phyloP scores from a whole-genome alignment of 30 jellyfish, hydroid and myxozoan genomes.

The Hydra vulgaris region DNA sequence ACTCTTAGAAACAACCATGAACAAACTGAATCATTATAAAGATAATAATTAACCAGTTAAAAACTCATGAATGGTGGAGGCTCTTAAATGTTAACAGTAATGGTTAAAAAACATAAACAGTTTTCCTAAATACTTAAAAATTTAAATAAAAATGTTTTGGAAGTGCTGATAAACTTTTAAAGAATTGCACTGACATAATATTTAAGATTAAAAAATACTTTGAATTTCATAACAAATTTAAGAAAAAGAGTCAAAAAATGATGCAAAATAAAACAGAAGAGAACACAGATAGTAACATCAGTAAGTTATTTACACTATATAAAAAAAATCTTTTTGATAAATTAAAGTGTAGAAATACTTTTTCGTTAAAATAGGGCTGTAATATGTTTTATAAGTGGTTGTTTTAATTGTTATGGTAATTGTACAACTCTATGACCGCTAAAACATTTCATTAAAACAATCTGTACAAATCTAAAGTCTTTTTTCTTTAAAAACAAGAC shows the following conservation, averaged over 20 bases:
- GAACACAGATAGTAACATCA: neutral
- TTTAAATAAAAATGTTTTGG: no score
- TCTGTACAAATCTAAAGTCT: neutral
- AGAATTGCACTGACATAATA: neutral
- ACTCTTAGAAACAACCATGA: no score
- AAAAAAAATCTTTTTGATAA: neutral
- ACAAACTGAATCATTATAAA: no score
- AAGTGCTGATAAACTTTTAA: no score
- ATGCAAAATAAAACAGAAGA: neutral
- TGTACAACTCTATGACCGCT: neutral
- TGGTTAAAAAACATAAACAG: no score
- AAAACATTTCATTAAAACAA: neutral
- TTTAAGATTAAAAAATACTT: neutral
- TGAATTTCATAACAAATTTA: neutral
- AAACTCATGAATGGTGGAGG: no score
- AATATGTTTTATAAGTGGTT: neutral
- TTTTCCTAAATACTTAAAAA: no score
- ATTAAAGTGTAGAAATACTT: neutral
- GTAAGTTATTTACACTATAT: neutral
- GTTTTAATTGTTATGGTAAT: neutral
- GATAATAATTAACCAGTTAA: no score
- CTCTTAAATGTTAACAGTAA: no score
- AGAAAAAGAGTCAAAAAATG: neutral
- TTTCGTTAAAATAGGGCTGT: neutral
- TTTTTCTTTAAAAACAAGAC: neutral